These are phyloP conservation scores for Phytoseiulus persimilis DNA, from an alignment of 2,888 invertebrate species.

Conservation along the genomic window DNA sequence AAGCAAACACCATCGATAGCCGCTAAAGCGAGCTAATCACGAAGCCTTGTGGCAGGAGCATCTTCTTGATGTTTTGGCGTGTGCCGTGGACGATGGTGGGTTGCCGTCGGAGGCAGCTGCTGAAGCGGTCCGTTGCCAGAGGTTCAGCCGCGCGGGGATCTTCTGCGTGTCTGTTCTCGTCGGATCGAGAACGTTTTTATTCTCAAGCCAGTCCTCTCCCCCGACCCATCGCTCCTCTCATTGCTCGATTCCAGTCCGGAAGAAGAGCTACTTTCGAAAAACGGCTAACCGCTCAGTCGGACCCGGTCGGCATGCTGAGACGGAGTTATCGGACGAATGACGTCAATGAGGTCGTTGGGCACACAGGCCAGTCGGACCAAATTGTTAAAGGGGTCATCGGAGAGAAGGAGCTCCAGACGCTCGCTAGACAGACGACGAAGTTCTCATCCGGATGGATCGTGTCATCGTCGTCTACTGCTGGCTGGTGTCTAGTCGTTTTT, in stretches of 20 bases:
- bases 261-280: no score
- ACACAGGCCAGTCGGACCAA: not conserved
- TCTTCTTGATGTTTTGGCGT: not conserved
- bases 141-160: not conserved
- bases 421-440: not conserved
- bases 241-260: not conserved
- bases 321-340: not conserved
- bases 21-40: not conserved
- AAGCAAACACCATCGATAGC: not conserved
- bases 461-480: not conserved
- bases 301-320: no score
- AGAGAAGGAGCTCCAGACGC: not conserved
- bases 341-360: not conserved
- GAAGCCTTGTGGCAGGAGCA: not conserved
- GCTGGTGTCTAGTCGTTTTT: not conserved
- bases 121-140: not conserved
- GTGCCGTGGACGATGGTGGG: not conserved
- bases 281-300: no score
- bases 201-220: not conserved
- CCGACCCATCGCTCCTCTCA: no score
- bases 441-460: slow-evolving; percentile 5
- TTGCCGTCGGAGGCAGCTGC: not conserved
- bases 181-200: not conserved
- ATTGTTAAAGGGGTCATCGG: not conserved
- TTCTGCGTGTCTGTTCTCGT: not conserved